Conservation (phyloP, 1,140 invertebrate genomes). For the Drosophila sechellia region DNA sequence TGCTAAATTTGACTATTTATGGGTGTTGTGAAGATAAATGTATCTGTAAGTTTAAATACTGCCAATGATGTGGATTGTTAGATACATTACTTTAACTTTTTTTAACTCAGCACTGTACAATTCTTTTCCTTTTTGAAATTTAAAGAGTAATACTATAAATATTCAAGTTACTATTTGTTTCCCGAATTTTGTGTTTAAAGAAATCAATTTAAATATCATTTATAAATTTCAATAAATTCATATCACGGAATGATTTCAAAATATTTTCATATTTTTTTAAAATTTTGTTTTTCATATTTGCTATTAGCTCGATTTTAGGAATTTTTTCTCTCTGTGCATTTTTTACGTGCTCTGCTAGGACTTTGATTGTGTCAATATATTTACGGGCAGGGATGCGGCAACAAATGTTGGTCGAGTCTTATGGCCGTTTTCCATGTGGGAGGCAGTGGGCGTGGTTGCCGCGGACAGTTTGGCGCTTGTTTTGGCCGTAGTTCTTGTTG, state of each 20-base stretch:
- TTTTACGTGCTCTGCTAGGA: conserved; percentile 22
- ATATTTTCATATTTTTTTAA: no score
- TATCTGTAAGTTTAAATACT: neutral
- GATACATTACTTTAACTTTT: neutral
- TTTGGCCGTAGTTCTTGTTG: conserved; percentile 15
- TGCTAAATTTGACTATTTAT: conserved; percentile 15
- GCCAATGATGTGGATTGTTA: neutral
- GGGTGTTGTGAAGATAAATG: conserved; percentile 5
- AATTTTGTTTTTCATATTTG: neutral
- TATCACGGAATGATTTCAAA: no score
- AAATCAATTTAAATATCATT: no score
- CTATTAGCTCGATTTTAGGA: neutral
- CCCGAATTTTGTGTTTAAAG: no score
- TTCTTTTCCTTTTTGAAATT: no score
- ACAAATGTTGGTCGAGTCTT: conserved; percentile 63
- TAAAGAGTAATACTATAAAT: no score
- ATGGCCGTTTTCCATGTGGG: conserved; percentile 34
- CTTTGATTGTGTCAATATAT: conserved; percentile 56
- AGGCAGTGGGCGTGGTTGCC: conserved; percentile 42
- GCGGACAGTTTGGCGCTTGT: conserved; percentile 26
- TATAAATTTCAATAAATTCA: no score
- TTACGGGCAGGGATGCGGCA: conserved; percentile 69
- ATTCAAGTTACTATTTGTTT: no score
- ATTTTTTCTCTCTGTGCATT: conserved; percentile 10
- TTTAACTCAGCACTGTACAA: no score